Evolutionary conservation across 2,888 invertebrate genomes (phyloP), one percentile per base, ranked within the genome.

Genomic region (Pristionchus fissidentatus): DNA sequence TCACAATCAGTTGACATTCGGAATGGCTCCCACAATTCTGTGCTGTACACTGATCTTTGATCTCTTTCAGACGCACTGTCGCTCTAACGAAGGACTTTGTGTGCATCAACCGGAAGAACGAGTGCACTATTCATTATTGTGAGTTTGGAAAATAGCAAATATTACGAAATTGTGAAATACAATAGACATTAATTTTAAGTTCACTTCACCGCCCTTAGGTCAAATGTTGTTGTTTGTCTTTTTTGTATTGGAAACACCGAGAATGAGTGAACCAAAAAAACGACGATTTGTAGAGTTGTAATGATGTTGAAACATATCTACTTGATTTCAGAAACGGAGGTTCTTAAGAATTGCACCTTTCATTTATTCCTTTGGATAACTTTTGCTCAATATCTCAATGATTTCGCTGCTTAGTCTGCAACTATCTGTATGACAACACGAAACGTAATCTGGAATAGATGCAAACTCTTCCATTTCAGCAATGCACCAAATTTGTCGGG

Each of bases 401-500:
- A n/a, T n/a, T n/a, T n/a, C n/a, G n/a, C n/a, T n/a, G n/a, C n/a
- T n/a, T n/a, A n/a, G n/a, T n/a, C n/a, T n/a, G n/a, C n/a, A n/a
- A n/a, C n/a, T n/a, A n/a, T n/a, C n/a, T n/a, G n/a, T n/a, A n/a
- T n/a, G n/a, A n/a, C n/a, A n/a, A n/a, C n/a, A n/a, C n/a, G n/a
- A n/a, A n/a, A n/a, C n/a, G n/a, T n/a, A n/a, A n/a, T n/a, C n/a
- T n/a, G n/a, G n/a, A n/a, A n/a, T n/a, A n/a, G n/a, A n/a, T n/a
- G n/a, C n/a, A n/a, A n/a, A n/a, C n/a, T n/a, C n/a, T n/a, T n/a
- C 32, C 26, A 22, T 86, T 88, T 60, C 82, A 91, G 90, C 85
- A 13, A 89, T 91, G 88, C 88, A 88, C 43, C 88, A 90, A 84
- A 88, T 90, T 22, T 91, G 91, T 75, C 88, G 91, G 49, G 75